Percentiles rank a stretch among this genome's conserved stretches.
phyloP scores from a whole-genome alignment of 2,797 vertebrate genomes.

The Amblyopsis hoosieri region DNA sequence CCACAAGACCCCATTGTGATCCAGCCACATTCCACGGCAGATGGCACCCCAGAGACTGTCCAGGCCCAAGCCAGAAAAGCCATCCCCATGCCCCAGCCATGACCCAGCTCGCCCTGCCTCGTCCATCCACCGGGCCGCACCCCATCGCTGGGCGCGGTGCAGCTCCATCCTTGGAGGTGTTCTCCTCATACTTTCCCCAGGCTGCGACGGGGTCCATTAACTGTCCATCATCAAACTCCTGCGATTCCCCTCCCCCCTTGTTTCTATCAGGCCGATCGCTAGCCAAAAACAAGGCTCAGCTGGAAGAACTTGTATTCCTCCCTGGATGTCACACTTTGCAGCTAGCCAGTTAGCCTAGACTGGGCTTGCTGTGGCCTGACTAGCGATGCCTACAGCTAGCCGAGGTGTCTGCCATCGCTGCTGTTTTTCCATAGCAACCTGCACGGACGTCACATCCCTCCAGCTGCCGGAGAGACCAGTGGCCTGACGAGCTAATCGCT shows the following conservation, averaged over 20 bases:
- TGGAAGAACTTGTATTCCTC: neutral
- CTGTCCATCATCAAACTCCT: constrained; percentile 13
- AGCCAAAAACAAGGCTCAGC: neutral
- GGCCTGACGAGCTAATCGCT: neutral
- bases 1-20: constrained; percentile 52
- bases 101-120: constrained; percentile 9
- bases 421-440: constrained; percentile 18
- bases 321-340: neutral
- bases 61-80: constrained; percentile 60
- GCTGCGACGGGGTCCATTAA: neutral
- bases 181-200: constrained; percentile 8
- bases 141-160: constrained; percentile 23
- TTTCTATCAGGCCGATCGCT: neutral
- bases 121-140: constrained; percentile 20
- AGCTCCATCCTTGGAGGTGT: constrained; percentile 17
- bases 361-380: constrained; percentile 9
- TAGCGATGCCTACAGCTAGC: constrained; percentile 7
- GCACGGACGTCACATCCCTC: constrained; percentile 18
- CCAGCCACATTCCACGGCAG: constrained; percentile 65
- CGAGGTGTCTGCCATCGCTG: constrained; percentile 2
- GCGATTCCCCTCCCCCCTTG: neutral
- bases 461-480: neutral
- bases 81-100: constrained; percentile 31
- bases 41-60: constrained; percentile 55
- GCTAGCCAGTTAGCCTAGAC: neutral